Base-by-base conservation (phyloP, 2,113 vertebrate species). In the Mionectes macconnelli region DNA sequence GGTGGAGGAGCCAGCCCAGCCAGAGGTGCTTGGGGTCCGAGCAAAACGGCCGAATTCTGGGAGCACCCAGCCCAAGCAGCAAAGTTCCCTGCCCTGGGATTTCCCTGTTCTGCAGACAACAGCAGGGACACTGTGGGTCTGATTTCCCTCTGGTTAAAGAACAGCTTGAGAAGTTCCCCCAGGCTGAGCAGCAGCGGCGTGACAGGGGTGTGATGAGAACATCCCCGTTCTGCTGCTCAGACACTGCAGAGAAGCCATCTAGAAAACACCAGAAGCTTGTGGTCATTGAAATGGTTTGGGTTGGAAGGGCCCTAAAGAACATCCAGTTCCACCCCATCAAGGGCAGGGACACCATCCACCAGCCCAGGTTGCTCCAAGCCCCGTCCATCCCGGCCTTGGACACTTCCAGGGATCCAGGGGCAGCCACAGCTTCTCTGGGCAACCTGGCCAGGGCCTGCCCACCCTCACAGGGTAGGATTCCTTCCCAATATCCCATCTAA, bases 181-280 rank as follows among this genome's bases (percentile, higher is more conserved):
- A 0, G 2, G 55, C 60, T 17, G 33, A 24, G 27, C 9, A 16
- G 79, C 67, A 37, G 37, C 42, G 10, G 23, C 0, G 9, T 2
- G 7, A 18, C 1, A 1, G 19, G 33, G 7, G 2, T 0, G 24
- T 3, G 8, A 18, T 1, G 4, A 27, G 33, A 10, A 3, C 0
- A 24, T 2, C 16, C 21, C 50, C 21, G 7, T 8, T 2, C 68
- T 18, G 89, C 44, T 8, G 9, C 2, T 40, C 44, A 18, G 14
- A 17, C 37, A 2, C 0, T 10, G 70, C 8, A 33, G 4, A 45
- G 70, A 27, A n/a, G 40, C 23, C 45, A 10, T 4, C 63, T 4
- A 17, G 40, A n/a, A 31, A 45, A 17, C 37, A 33, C 1, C 42
- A 5, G 5, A 10, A 27, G 17, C 37, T 79, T 6, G 4, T 4